These are phyloP conservation scores for Helleia helle DNA, from an alignment of 2,888 invertebrate genomes.

Conservation along the genomic window DNA sequence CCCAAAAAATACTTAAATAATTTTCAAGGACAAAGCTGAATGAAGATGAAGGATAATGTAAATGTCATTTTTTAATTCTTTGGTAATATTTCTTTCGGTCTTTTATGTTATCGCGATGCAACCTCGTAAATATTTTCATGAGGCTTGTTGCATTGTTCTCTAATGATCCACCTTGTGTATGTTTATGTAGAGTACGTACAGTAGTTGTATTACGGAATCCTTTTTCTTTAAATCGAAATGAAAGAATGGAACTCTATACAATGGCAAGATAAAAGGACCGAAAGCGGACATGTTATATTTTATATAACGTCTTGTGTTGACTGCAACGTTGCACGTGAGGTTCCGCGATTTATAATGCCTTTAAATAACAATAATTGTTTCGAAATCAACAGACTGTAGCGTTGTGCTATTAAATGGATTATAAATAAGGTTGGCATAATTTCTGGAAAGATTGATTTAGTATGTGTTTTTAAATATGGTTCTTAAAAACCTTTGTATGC, in stretches of 20 bases:
- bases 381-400: background rate
- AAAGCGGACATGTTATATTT: no score
- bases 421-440: no score
- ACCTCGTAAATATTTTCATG: background rate
- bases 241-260: background rate
- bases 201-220: conserved; percentile 1
- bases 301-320: background rate
- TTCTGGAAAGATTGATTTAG: no score
- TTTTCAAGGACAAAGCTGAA: no score
- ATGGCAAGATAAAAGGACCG: background rate
- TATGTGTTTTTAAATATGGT: no score
- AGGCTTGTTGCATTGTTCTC: background rate
- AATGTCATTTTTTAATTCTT: background rate
- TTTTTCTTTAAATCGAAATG: background rate
- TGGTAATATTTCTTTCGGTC: background rate
- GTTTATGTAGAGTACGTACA: background rate
- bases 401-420: no score
- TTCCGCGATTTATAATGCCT: background rate
- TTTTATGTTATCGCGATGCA: background rate
- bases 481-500: no score
- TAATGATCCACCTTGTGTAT: background rate
- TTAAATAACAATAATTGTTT: background rate
- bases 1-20: no score
- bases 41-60: no score
- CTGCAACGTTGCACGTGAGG: background rate